These are phyloP conservation scores for Elephas maximus DNA, from an alignment of 2,113 vertebrate genomes.

Conservation along the genomic window DNA sequence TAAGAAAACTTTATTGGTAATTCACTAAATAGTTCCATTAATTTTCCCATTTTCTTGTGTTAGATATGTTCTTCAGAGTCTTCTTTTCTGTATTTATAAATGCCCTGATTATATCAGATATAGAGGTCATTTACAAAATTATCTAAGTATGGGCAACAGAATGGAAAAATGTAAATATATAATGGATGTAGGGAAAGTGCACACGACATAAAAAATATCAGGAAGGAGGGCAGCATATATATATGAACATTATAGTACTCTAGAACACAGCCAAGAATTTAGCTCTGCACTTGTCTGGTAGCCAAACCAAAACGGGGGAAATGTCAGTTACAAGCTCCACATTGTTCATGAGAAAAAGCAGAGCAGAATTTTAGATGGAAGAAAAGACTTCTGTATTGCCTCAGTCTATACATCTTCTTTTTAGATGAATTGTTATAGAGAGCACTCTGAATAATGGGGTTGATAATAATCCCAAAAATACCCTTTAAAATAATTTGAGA, in stretches of 20 bases:
- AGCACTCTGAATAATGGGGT: not conserved
- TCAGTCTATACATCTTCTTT: not conserved
- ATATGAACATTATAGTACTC: not conserved
- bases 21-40: not conserved
- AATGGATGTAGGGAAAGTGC: not conserved
- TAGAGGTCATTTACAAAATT: not conserved
- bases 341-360: not conserved
- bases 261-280: not conserved
- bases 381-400: not conserved
- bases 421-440: not conserved
- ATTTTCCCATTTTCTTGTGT: not conserved
- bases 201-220: not conserved
- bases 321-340: not conserved
- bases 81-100: not conserved
- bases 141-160: not conserved
- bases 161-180: not conserved
- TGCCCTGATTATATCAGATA: not conserved
- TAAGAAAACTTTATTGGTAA: not conserved
- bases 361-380: not conserved
- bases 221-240: not conserved
- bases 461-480: not conserved
- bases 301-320: not conserved
- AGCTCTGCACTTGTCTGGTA: not conserved
- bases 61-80: not conserved
- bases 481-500: not conserved